These are phyloP conservation scores for Sebastes trivittatus DNA, from an alignment of 2,797 vertebrate genomes.

Conservation along the genomic window DNA sequence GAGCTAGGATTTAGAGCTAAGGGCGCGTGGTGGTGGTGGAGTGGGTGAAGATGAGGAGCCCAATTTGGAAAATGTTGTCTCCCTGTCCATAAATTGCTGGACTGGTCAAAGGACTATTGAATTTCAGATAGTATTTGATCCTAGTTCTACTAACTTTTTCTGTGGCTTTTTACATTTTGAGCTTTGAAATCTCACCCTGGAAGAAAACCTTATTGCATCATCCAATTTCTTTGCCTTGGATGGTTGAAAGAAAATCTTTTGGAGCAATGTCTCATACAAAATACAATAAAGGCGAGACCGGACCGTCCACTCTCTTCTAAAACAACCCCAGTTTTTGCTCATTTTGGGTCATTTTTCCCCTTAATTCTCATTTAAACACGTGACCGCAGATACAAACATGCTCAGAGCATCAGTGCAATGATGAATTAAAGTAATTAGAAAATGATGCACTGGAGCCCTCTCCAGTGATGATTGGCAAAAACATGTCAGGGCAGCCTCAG, in stretches of 20 bases:
- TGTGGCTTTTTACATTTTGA: background rate
- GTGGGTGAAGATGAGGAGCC: background rate
- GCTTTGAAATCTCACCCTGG: constrained; percentile 13
- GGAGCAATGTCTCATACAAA: background rate
- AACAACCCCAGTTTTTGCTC: background rate
- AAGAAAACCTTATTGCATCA: constrained; percentile 22
- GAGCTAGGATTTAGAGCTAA: background rate
- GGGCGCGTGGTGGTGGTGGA: background rate
- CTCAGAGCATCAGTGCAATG: constrained; percentile 27
- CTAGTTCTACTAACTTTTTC: background rate
- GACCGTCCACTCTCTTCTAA: background rate
- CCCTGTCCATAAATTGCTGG: background rate
- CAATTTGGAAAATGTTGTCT: background rate
- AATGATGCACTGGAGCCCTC: constrained; percentile 55
- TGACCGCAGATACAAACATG: background rate
- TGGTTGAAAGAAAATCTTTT: constrained; percentile 6
- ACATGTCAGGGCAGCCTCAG: constrained; percentile 71
- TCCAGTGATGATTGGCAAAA: constrained; percentile 66
- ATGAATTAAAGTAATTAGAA: constrained; percentile 63
- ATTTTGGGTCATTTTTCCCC: background rate
- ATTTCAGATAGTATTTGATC: background rate
- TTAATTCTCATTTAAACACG: background rate
- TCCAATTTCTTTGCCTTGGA: constrained; percentile 8
- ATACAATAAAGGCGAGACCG: background rate
- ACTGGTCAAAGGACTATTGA: background rate